These are phyloP conservation scores for Seira sanloemensis DNA, from an alignment of 2,888 invertebrate species.

Conservation along the genomic window DNA sequence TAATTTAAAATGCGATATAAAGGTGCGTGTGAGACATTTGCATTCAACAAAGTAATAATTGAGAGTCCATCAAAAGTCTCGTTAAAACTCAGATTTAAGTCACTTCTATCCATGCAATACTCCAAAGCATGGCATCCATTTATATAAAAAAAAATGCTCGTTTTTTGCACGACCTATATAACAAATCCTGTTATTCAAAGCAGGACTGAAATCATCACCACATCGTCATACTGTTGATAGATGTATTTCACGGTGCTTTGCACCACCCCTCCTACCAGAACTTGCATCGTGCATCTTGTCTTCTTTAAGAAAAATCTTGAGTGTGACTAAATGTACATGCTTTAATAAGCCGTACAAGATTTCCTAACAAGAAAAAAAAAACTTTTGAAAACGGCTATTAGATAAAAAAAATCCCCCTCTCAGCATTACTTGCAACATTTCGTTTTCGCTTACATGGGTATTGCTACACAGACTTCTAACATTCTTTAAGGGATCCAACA, in stretches of 20 bases:
- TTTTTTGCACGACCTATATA: constrained; percentile 72
- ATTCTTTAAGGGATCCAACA: constrained; percentile 41
- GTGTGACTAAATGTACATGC: constrained; percentile 45
- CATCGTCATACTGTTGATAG: constrained; percentile 13
- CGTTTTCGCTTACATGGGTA: constrained; percentile 56
- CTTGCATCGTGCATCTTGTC: not conserved
- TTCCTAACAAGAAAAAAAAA: constrained; percentile 37
- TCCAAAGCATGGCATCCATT: too few species aligned
- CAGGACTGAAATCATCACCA: constrained; percentile 40
- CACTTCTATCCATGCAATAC: too few species aligned
- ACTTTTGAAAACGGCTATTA: not conserved
- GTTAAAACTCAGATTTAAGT: too few species aligned
- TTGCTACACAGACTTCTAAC: constrained; percentile 25
- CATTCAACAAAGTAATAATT: too few species aligned
- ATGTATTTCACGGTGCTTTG: constrained; percentile 18
- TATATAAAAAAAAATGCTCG: too few species aligned
- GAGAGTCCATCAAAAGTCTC: too few species aligned
- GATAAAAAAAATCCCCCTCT: constrained; percentile 32
- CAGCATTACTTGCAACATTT: constrained; percentile 52
- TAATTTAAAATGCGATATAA: too few species aligned
- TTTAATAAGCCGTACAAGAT: constrained; percentile 20
- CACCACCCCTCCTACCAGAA: not conserved
- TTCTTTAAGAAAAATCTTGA: constrained; percentile 35
- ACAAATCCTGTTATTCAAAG: constrained; percentile 73
- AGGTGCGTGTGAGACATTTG: too few species aligned